These are phyloP conservation scores for Eulemur rufifrons DNA, from an alignment of 2,113 vertebrate species.

Conservation along the genomic window DNA sequence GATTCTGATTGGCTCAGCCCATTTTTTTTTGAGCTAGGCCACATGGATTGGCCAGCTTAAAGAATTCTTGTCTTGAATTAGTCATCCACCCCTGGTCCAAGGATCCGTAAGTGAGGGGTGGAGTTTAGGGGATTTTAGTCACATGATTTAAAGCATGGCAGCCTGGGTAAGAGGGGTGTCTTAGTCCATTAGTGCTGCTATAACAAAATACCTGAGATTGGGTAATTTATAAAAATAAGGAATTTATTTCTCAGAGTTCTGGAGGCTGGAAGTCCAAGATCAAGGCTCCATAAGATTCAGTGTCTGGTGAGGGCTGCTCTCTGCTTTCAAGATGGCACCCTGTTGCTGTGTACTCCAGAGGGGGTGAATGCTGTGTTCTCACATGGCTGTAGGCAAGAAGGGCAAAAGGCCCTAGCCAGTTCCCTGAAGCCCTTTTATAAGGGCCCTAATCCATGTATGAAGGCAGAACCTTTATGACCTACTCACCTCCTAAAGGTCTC, in stretches of 20 bases:
- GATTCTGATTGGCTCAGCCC: background rate
- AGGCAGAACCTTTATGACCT: background rate
- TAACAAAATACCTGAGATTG: background rate
- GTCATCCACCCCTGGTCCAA: background rate
- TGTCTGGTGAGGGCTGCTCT: background rate
- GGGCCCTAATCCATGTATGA: background rate
- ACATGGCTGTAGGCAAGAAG: background rate
- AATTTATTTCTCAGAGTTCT: background rate
- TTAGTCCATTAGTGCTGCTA: background rate
- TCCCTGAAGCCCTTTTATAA: background rate
- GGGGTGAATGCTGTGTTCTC: background rate
- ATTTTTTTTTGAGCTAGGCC: background rate
- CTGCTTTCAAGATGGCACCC: background rate
- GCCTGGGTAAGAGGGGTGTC: background rate
- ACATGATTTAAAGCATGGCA: background rate
- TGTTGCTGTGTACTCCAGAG: background rate
- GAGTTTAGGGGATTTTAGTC: background rate
- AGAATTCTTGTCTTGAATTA: background rate
- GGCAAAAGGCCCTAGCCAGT: background rate
- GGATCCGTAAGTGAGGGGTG: background rate
- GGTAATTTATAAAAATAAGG: background rate
- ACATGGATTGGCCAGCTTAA: background rate
- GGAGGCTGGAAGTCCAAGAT: background rate
- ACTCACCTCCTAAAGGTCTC: background rate
- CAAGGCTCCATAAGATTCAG: background rate